Evolutionary conservation across 2,888 invertebrate species (phyloP).

Genomic region (Podabrus alpinus): DNA sequence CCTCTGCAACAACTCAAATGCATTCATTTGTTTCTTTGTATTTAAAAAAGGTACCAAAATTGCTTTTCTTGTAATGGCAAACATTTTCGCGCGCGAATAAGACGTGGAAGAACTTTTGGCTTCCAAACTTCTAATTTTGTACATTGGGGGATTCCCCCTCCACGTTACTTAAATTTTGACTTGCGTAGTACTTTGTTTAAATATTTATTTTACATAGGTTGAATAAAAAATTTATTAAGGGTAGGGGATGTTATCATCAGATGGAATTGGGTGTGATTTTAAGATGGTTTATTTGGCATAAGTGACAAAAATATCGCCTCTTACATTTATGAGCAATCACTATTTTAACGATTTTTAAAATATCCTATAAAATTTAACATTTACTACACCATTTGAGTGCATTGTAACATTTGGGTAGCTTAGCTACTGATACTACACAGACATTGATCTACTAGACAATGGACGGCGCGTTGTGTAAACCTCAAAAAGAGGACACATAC

Average conservation of each 20-base stretch:
- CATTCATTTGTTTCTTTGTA: not conserved
- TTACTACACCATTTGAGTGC: not conserved
- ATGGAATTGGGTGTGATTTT: not conserved
- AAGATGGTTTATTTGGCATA: not conserved
- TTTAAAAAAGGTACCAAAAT: not conserved
- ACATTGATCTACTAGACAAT: not conserved
- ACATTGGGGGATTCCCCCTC: not conserved
- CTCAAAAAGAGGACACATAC: too few relatives aligned
- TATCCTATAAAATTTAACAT: not conserved
- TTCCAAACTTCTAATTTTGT: not conserved
- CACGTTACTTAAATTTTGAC: not conserved
- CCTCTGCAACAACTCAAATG: constrained; percentile 42
- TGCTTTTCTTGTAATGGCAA: not conserved
- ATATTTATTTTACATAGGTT: not conserved
- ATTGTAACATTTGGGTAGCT: not conserved
- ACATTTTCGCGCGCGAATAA: not conserved
- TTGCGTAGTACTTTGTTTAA: not conserved
- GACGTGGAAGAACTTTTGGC: not conserved
- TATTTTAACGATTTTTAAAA: not conserved
- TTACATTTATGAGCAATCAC: not conserved
- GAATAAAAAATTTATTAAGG: not conserved
- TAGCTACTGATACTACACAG: not conserved
- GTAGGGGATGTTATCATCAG: not conserved
- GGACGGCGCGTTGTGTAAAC: not conserved
- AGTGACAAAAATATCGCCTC: not conserved